A percentile compares a stretch with the other conserved stretches of the same genome.
These are phyloP conservation scores for Lingula anatina DNA, from an alignment of 2,888 invertebrate species.

Conservation along the genomic window DNA sequence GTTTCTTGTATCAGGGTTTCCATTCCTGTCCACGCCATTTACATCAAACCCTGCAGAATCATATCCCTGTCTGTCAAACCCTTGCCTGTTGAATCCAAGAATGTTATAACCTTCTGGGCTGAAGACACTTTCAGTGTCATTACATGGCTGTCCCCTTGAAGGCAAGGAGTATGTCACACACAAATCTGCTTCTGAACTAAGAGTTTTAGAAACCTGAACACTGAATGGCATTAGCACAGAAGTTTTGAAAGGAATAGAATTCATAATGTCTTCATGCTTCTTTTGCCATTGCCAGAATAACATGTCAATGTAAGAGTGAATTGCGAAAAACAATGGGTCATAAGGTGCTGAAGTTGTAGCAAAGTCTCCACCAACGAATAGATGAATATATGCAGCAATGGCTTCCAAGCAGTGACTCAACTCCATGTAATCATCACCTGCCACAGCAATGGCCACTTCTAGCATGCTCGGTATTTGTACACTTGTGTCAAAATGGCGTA, in stretches of 20 bases:
- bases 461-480: conserved; percentile 33
- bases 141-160: conserved; percentile 30
- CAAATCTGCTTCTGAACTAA: conserved; percentile 33
- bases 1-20: conserved; percentile 29
- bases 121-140: conserved; percentile 3
- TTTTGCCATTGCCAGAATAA: conserved; percentile 40
- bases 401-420: conserved; percentile 37
- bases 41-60: conserved; percentile 38
- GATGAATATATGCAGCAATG: conserved; percentile 32
- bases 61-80: conserved; percentile 35
- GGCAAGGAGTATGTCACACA: conserved; percentile 33
- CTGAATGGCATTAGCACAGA: conserved; percentile 41
- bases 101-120: background rate
- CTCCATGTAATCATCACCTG: conserved; percentile 31
- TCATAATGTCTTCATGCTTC: conserved; percentile 13
- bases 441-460: conserved; percentile 30
- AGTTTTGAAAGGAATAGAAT: conserved; percentile 26
- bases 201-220: conserved; percentile 27
- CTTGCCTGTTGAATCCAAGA: conserved; percentile 6
- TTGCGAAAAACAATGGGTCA: conserved; percentile 36
- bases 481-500: conserved; percentile 34
- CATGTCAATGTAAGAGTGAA: conserved; percentile 38
- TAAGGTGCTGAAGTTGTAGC: conserved; percentile 29
- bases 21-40: conserved; percentile 25
- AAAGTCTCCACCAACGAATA: conserved; percentile 41